Base-by-base conservation (phyloP, 2,113 vertebrate species). In the Electrona antarctica region DNA sequence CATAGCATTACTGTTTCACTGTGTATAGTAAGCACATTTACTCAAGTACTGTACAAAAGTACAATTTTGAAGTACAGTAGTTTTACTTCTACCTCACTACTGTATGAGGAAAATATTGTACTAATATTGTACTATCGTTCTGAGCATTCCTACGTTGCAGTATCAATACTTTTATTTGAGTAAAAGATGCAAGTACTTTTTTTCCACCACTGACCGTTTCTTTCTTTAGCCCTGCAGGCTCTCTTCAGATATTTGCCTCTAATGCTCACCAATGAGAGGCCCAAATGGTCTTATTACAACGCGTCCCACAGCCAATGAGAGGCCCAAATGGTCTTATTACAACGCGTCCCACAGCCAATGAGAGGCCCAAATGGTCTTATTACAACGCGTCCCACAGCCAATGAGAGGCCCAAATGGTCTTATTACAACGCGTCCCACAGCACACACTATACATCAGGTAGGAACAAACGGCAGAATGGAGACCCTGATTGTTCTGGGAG, bases 281-380 rank as follows among this genome's bases (percentile, higher is more conserved):
- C 88, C 88, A 91, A 91, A 93, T 92, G 90, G 90, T 89, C 91
- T 93, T 92, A 92, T 93, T 92, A 92, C 90, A 90, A 81, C 84
- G 78, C 21, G 88, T 92, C 91, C 89, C 92, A 89, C 83, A 85
- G 91, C 89, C 91, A 92, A 93, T 90, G 88, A 92, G 90, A 87
- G 83, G 83, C 89, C 88, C 88, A 91, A 91, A 93, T 92, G 90
- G 90, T 89, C 91, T 93, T 92, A 92, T 93, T 92, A 92, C 90
- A 90, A 81, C 84, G 78, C 21, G 88, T 92, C 91, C 89, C 92
- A 89, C 83, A 85, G 91, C 89, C 91, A 92, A 93, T 90, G 88
- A 92, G 90, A 87, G 83, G 83, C 89, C 88, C 88, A 91, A 91
- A 93, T 92, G 90, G 90, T 89, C 91, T 93, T 92, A 92, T 93